Conservation (phyloP, 1,140 invertebrate genomes). For the Rhopalosiphum padi region DNA sequence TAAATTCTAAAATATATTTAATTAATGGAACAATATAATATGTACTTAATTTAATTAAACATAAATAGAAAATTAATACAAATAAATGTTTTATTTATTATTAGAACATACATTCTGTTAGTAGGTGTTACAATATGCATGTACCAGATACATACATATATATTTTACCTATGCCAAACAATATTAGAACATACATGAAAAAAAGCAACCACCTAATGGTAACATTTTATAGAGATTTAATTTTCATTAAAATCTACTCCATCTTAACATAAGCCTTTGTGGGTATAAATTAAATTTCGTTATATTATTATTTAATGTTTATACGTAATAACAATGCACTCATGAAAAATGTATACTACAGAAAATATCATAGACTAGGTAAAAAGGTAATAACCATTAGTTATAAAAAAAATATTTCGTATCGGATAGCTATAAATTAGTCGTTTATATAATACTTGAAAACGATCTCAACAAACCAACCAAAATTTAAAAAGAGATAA, state of each 20-base stretch:
- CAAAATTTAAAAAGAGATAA: not conserved
- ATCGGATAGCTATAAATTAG: not conserved
- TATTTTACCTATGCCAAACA: no score
- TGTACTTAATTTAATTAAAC: not conserved
- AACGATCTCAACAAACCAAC: not conserved
- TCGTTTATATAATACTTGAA: not conserved
- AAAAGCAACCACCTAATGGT: no score
- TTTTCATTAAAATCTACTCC: not conserved
- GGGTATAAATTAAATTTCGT: not conserved
- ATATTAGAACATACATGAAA: no score
- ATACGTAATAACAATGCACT: not conserved
- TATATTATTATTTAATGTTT: not conserved
- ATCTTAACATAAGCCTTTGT: not conserved
- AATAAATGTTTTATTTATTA: no score
- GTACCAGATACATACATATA: no score
- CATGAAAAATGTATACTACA: not conserved
- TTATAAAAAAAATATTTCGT: not conserved
- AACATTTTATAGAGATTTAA: no score
- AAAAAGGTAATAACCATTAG: not conserved
- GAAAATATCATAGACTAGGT: not conserved
- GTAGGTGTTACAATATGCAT: no score
- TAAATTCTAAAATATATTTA: not conserved
- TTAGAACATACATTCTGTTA: no score
- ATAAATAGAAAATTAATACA: not conserved
- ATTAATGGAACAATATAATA: not conserved